A percentile compares a stretch with the other conserved stretches of the same genome.
Conservation (phyloP, 2,113 vertebrate genomes). For the Coregonus clupeaformis region DNA sequence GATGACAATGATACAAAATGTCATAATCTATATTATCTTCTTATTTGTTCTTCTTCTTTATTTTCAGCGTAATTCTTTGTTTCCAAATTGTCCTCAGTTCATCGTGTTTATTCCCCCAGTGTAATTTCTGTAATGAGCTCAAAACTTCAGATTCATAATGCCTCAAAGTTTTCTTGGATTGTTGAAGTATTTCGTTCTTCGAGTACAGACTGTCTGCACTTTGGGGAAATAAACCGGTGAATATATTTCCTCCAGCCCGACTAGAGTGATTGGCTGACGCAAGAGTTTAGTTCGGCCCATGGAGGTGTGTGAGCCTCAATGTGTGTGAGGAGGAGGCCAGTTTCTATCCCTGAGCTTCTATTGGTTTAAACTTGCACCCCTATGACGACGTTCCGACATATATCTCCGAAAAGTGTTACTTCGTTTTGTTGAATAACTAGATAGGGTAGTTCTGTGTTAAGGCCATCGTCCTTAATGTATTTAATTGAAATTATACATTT, state of each 20-base stretch:
- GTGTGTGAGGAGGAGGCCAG: conserved; percentile 11
- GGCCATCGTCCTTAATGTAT: too few species aligned
- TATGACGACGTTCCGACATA: neutral
- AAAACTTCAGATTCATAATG: neutral
- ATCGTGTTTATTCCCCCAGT: neutral
- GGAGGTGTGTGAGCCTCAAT: conserved; percentile 20
- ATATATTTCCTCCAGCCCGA: conserved; percentile 23
- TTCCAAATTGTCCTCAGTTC: neutral
- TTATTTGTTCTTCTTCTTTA: neutral
- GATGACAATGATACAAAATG: neutral
- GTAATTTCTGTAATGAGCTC: neutral
- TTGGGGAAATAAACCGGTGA: conserved; percentile 9
- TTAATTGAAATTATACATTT: too few species aligned
- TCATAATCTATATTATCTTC: neutral
- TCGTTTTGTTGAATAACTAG: neutral
- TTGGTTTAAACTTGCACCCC: conserved; percentile 9
- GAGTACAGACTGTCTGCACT: neutral
- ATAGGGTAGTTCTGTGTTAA: too few species aligned
- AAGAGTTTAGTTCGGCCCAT: neutral
- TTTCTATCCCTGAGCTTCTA: neutral
- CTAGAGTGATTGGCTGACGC: conserved; percentile 29
- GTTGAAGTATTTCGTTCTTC: neutral
- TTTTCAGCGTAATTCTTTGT: neutral
- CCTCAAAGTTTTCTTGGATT: neutral
- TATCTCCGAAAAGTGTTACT: neutral